Percentiles rank a stretch among this genome's conserved stretches.
Evolutionary conservation across 2,113 vertebrate species (phyloP).

Genomic region (Ailuropoda melanoleuca): DNA sequence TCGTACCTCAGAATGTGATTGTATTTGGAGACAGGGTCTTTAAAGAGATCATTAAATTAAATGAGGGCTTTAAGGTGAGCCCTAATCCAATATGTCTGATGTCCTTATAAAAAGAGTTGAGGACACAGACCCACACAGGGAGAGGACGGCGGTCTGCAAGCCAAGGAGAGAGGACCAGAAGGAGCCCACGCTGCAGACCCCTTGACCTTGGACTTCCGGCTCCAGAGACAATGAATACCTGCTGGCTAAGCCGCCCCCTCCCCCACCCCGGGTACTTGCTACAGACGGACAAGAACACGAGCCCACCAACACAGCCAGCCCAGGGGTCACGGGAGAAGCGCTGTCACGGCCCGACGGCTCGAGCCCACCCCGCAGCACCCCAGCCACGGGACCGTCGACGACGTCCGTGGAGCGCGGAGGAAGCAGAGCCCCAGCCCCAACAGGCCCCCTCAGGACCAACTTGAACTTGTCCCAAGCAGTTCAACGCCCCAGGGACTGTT

Average conservation of each 20-base stretch:
- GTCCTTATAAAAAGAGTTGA: neutral
- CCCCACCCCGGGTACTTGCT: rapidly evolving
- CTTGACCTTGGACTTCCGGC: neutral
- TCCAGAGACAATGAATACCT: rapidly evolving
- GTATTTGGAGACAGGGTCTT: neutral
- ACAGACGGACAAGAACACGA: no score
- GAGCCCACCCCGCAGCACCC: rapidly evolving
- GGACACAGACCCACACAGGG: neutral
- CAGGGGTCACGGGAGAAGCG: rapidly evolving
- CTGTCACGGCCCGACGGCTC: rapidly evolving
- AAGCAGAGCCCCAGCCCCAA: no score
- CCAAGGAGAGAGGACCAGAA: neutral
- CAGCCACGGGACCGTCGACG: rapidly evolving
- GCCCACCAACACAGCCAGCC: rapidly evolving
- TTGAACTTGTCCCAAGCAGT: neutral
- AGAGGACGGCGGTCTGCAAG: rapidly evolving
- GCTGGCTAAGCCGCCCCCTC: neutral
- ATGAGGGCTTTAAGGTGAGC: neutral
- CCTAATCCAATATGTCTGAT: neutral
- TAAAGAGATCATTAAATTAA: neutral
- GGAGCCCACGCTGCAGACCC: rapidly evolving
- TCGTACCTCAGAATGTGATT: rapidly evolving
- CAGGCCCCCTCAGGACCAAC: neutral
- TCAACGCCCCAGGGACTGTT: rapidly evolving
- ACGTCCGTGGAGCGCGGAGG: no score